Conservation (phyloP, 2,797 vertebrate species). For the Taeniopygia guttata region DNA sequence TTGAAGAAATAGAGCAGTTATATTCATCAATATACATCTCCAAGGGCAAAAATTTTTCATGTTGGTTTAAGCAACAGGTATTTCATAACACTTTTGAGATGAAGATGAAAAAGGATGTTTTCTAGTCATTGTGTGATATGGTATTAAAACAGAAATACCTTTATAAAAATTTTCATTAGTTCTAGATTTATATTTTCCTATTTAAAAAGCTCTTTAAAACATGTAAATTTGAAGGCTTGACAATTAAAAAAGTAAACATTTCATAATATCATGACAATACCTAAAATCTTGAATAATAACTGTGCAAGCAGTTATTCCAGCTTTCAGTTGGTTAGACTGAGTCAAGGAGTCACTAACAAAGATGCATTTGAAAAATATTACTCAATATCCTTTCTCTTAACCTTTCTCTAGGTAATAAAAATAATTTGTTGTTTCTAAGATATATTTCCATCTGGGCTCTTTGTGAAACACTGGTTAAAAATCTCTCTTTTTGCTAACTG, state of each 20-base stretch:
- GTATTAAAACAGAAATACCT: neutral
- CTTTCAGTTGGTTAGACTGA: neutral
- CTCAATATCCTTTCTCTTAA: neutral
- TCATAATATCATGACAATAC: neutral
- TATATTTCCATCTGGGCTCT: neutral
- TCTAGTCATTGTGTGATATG: neutral
- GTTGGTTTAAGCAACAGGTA: constrained; percentile 1
- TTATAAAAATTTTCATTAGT: neutral
- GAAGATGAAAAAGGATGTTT: neutral
- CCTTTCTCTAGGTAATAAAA: neutral
- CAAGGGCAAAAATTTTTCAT: constrained; percentile 14
- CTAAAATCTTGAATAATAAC: neutral
- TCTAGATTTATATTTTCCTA: neutral
- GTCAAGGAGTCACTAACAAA: neutral
- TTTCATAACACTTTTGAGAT: neutral
- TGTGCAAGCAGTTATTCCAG: neutral
- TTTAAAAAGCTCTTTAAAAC: neutral
- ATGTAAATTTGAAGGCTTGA: neutral
- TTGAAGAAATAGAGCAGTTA: constrained; percentile 37
- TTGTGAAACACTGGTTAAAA: neutral
- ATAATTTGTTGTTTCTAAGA: neutral
- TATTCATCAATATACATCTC: constrained; percentile 28
- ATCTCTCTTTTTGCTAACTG: neutral
- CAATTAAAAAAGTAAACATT: neutral
- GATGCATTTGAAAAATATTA: neutral